A percentile compares a stretch with the other conserved stretches of the same genome.
Conservation (phyloP, 2,888 invertebrate genomes). For the Pseudeuparius sepicola region DNA sequence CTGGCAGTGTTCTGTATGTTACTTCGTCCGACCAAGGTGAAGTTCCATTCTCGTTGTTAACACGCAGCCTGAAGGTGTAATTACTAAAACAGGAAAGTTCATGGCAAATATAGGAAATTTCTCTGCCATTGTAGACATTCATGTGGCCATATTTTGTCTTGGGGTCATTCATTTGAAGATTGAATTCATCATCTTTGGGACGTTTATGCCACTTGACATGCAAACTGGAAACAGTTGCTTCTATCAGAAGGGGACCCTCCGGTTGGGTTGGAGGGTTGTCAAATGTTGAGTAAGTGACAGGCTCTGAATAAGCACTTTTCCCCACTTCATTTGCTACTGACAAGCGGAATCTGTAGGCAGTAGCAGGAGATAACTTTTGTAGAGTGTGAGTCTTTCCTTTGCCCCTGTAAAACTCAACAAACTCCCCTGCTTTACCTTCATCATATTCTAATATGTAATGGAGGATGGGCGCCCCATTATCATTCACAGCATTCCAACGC, state of each 20-base stretch:
- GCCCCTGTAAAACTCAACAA: slow-evolving; percentile 62
- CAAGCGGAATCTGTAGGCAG: slow-evolving; percentile 71
- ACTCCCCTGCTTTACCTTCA: slow-evolving; percentile 57
- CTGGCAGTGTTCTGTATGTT: slow-evolving; percentile 65
- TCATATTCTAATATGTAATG: slow-evolving; percentile 73
- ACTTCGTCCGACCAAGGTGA: slow-evolving; percentile 78
- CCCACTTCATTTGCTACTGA: slow-evolving; percentile 77
- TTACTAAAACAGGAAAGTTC: slow-evolving; percentile 64
- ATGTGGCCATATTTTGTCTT: slow-evolving; percentile 39
- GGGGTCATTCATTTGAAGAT: slow-evolving; percentile 65
- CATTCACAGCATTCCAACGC: slow-evolving; percentile 54
- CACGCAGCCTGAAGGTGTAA: slow-evolving; percentile 69
- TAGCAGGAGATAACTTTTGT: slow-evolving; percentile 66
- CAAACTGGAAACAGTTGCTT: slow-evolving; percentile 53
- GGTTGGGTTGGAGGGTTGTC: slow-evolving; percentile 75
- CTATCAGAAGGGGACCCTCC: slow-evolving; percentile 58
- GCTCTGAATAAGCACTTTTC: slow-evolving; percentile 60
- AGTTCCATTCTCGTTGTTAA: slow-evolving; percentile 73
- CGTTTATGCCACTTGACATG: slow-evolving; percentile 65
- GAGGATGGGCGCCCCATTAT: slow-evolving; percentile 71
- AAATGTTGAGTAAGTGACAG: slow-evolving; percentile 59
- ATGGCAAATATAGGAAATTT: slow-evolving; percentile 52
- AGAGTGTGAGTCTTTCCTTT: slow-evolving; percentile 67
- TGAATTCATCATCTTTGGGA: slow-evolving; percentile 69
- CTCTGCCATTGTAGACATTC: slow-evolving; percentile 60